Percentiles rank a stretch among this genome's conserved stretches.
phyloP scores from a whole-genome alignment of 2,113 vertebrate species.

The Pandion haliaetus region DNA sequence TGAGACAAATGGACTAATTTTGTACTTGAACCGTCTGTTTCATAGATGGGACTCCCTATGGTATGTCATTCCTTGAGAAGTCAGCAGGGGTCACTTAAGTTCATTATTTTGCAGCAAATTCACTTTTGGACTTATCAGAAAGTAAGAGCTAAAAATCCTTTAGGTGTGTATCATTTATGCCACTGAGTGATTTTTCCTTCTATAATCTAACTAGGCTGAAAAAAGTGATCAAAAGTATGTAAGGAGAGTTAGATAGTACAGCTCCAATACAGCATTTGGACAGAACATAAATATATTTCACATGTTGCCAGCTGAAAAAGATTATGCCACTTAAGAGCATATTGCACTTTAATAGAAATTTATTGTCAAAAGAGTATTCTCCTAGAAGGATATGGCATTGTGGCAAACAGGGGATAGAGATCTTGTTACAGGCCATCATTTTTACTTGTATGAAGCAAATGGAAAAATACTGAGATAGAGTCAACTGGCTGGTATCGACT shows the following conservation, averaged over 20 bases:
- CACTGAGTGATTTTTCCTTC: background rate
- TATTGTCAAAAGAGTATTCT: background rate
- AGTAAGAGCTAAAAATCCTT: background rate
- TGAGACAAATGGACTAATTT: background rate
- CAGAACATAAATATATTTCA: background rate
- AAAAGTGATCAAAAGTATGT: background rate
- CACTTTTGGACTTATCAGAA: background rate
- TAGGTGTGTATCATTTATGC: background rate
- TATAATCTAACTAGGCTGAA: background rate
- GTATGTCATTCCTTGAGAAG: constrained; percentile 40
- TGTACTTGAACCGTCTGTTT: background rate
- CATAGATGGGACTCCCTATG: background rate
- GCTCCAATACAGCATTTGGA: background rate
- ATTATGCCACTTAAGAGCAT: background rate
- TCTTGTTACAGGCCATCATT: background rate
- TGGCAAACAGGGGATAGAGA: background rate
- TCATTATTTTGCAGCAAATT: constrained; percentile 43
- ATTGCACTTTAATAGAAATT: constrained; percentile 4
- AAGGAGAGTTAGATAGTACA: background rate
- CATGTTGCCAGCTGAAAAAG: background rate
- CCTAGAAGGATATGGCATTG: background rate
- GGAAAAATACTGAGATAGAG: background rate
- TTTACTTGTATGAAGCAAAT: background rate
- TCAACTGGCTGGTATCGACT: background rate
- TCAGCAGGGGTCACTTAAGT: constrained; percentile 44